A percentile compares a stretch with the other conserved stretches of the same genome.
Conservation (phyloP, 2,113 vertebrate species). For the Suricata suricatta region DNA sequence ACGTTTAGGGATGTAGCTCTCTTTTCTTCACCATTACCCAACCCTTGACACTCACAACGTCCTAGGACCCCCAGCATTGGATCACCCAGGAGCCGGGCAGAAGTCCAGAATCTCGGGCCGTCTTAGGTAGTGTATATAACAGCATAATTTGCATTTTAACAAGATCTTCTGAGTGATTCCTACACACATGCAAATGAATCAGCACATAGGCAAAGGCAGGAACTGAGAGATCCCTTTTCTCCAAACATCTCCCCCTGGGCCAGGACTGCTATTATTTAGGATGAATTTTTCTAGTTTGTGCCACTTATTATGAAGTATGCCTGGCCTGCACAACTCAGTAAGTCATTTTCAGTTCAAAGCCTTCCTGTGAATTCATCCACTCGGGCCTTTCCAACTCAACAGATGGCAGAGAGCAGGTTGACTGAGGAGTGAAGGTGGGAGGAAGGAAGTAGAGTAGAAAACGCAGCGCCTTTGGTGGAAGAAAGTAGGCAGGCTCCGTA, state of each 20-base stretch:
- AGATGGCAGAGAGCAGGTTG: conserved; percentile 37
- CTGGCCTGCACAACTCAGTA: neutral
- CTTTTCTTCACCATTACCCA: neutral
- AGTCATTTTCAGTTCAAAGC: conserved; percentile 44
- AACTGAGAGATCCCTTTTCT: conserved; percentile 10
- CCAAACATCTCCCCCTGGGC: neutral
- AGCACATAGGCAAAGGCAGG: neutral
- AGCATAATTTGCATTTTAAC: conserved; percentile 39
- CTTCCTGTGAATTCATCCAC: neutral
- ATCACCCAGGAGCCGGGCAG: neutral
- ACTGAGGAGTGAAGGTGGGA: neutral
- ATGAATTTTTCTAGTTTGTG: conserved; percentile 17
- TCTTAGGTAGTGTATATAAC: neutral
- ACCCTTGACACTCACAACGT: neutral
- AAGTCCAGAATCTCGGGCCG: neutral
- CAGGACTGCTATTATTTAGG: neutral
- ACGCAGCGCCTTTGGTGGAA: neutral
- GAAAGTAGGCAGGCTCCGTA: neutral
- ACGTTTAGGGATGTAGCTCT: neutral
- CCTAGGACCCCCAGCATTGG: neutral
- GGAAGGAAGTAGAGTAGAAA: conserved; percentile 20
- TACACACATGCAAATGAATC: conserved; percentile 8
- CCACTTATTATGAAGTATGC: conserved; percentile 14
- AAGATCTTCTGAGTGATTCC: neutral
- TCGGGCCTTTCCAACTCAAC: neutral